These are phyloP conservation scores for Drosophila subpulchrella DNA, from an alignment of 1,140 invertebrate genomes.

Conservation along the genomic window DNA sequence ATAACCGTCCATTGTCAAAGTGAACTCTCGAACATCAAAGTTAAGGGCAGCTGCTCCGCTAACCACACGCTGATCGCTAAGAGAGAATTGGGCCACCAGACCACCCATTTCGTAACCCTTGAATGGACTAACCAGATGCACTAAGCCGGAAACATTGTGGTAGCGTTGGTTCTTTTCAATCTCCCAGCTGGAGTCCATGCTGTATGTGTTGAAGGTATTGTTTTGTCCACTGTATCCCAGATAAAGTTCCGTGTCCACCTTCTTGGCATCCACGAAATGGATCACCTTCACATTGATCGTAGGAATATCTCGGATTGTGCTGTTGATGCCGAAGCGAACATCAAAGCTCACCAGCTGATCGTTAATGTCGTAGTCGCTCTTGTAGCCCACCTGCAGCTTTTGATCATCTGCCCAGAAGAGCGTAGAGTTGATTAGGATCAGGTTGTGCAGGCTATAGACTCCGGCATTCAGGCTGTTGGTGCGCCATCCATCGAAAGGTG, in stretches of 20 bases:
- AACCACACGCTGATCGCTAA: conserved; percentile 87
- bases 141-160: conserved; percentile 86
- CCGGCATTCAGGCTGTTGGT: conserved; percentile 87
- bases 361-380: conserved; percentile 83
- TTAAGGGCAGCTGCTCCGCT: conserved; percentile 88
- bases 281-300: conserved; percentile 86
- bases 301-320: conserved; percentile 86
- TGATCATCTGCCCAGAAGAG: conserved; percentile 87
- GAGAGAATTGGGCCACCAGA: conserved; percentile 87
- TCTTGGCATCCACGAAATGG: conserved; percentile 85
- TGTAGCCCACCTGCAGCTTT: conserved; percentile 85
- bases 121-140: conserved; percentile 86
- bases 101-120: conserved; percentile 88
- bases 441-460: conserved; percentile 70
- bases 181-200: conserved; percentile 86
- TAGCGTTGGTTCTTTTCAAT: conserved; percentile 79
- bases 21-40: conserved; percentile 88
- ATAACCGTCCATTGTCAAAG: conserved; percentile 87
- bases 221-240: conserved; percentile 80
- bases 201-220: conserved; percentile 85
- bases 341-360: conserved; percentile 84
- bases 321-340: conserved; percentile 86
- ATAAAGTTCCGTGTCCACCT: conserved; percentile 85
- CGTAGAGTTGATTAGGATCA: conserved; percentile 77
- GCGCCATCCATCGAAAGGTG: conserved; percentile 90